Conservation (phyloP, 2,888 invertebrate species). For the Lysandra bellargus region DNA sequence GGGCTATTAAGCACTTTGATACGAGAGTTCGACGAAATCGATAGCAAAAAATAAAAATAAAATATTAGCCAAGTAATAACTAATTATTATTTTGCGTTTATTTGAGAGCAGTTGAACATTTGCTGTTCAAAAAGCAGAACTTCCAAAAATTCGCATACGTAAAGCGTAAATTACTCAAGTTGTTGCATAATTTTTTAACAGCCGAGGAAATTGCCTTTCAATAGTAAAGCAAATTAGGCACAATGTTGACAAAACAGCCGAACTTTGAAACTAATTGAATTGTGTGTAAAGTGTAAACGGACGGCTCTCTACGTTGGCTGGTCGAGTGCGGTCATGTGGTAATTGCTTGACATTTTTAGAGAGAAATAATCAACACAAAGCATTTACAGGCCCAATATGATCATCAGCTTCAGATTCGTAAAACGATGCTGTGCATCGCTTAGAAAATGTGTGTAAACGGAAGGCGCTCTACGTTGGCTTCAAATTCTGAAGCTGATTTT, state of each 20-base stretch:
- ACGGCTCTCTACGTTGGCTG: conserved; percentile 63
- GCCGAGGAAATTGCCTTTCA: conserved; percentile 40
- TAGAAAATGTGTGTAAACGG: conserved; percentile 67
- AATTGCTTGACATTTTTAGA: conserved; percentile 41
- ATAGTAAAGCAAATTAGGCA: conserved; percentile 66
- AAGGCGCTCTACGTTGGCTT: conserved; percentile 58
- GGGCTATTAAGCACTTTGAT: conserved; percentile 58
- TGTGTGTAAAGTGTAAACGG: conserved; percentile 60
- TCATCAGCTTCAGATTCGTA: not conserved
- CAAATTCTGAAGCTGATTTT: not conserved
- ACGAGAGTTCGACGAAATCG: conserved; percentile 49
- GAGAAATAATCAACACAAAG: not conserved
- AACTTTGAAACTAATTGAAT: conserved; percentile 55
- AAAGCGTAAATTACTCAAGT: not conserved
- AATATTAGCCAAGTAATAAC: not conserved
- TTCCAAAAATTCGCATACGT: not conserved
- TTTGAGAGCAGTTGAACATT: not conserved
- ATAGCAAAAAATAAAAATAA: conserved; percentile 49
- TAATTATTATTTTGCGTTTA: no score
- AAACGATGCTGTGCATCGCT: not conserved
- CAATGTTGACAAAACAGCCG: conserved; percentile 65
- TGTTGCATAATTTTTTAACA: conserved; percentile 4
- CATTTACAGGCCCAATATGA: not conserved
- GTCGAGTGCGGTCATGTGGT: conserved; percentile 70
- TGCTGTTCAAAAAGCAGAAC: not conserved